These are phyloP conservation scores for Caenorhabditis drosophilae DNA, from an alignment of 2,888 invertebrate species.

Conservation along the genomic window DNA sequence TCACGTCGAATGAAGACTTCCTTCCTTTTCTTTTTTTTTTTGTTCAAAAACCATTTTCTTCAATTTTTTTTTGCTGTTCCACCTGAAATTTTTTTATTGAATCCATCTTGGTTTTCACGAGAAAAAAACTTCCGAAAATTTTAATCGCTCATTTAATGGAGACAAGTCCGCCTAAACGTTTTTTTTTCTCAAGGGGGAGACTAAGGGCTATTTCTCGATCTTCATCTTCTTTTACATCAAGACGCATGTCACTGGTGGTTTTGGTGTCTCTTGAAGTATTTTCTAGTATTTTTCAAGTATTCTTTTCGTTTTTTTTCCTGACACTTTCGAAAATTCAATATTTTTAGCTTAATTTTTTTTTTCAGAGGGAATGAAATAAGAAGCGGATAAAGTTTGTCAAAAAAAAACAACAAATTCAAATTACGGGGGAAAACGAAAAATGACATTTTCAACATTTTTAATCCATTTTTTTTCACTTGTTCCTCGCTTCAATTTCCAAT, in stretches of 20 bases:
- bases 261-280: not conserved
- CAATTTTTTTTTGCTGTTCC: too few relatives aligned
- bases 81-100: too few relatives aligned
- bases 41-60: too few relatives aligned
- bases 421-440: too few relatives aligned
- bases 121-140: too few relatives aligned
- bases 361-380: slow-evolving; percentile 25
- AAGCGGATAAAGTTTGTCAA: not conserved
- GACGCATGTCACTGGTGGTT: not conserved
- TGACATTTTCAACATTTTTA: slow-evolving; percentile 39
- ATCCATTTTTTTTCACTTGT: slow-evolving; percentile 39
- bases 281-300: not conserved
- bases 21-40: too few relatives aligned
- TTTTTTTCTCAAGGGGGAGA: too few relatives aligned
- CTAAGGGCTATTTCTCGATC: too few relatives aligned
- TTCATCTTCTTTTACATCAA: not conserved
- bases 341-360: slow-evolving; percentile 5
- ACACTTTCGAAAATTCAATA: not conserved
- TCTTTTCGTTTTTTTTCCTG: not conserved
- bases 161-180: too few relatives aligned
- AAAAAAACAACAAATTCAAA: not conserved
- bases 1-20: too few relatives aligned
- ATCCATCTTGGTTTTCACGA: too few relatives aligned
- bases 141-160: too few relatives aligned
- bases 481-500: slow-evolving; percentile 59